Conservation (phyloP, 2,888 invertebrate genomes). For the Morpho achilles region DNA sequence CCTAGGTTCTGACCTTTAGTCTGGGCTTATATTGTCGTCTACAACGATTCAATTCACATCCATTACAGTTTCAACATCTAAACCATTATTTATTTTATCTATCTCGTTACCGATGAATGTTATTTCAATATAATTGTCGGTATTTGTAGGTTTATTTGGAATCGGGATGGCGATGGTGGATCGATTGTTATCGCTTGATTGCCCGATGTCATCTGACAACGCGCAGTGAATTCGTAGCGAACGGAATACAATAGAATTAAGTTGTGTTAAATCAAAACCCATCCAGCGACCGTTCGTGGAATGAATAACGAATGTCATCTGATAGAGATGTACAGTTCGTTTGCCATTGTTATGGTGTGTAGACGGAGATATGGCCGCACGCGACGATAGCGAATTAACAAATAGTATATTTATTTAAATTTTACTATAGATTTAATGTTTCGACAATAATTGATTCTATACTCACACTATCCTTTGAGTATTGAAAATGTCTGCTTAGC, state of each 20-base stretch:
- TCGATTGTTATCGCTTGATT: constrained; percentile 38
- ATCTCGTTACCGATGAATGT: constrained; percentile 15
- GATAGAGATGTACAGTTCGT: constrained; percentile 22
- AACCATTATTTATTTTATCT: not conserved
- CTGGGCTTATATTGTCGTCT: constrained; percentile 6
- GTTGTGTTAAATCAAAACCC: constrained; percentile 36
- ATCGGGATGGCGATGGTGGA: constrained; percentile 22
- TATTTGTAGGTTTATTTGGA: constrained; percentile 15
- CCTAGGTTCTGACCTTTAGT: constrained; percentile 27
- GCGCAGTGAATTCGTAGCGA: constrained; percentile 34
- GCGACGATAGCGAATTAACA: constrained; percentile 6
- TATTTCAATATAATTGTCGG: constrained; percentile 3
- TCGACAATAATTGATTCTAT: not conserved
- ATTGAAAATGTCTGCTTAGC: too few species aligned
- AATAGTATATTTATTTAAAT: constrained; percentile 11
- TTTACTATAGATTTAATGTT: not conserved
- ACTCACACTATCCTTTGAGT: too few species aligned
- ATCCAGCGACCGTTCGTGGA: constrained; percentile 29
- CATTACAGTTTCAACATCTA: constrained; percentile 18
- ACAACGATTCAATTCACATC: constrained; percentile 1
- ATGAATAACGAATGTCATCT: constrained; percentile 28
- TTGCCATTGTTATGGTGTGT: constrained; percentile 20
- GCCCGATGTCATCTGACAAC: constrained; percentile 36
- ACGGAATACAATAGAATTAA: constrained; percentile 38
- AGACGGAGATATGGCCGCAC: constrained; percentile 14